A percentile compares a stretch with the other conserved stretches of the same genome.
phyloP scores from a whole-genome alignment of 2,113 vertebrate species.

The Halichoeres trimaculatus region DNA sequence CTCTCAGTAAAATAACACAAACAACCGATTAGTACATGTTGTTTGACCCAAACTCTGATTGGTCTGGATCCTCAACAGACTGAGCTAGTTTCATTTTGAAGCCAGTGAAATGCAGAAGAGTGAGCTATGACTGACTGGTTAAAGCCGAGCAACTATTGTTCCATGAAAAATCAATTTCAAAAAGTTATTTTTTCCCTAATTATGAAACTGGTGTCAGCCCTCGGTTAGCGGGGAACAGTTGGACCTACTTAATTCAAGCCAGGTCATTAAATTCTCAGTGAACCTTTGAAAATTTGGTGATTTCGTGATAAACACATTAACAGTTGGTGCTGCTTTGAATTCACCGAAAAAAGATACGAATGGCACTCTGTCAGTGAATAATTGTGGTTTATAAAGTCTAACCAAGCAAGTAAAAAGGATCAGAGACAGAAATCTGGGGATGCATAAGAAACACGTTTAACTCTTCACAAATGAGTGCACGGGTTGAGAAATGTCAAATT shows the following conservation, averaged over 20 bases:
- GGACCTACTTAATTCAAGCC: slow-evolving; percentile 40
- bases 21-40: too few relatives aligned
- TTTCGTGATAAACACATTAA: slow-evolving; percentile 21
- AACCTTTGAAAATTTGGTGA: slow-evolving; percentile 30
- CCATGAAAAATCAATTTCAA: slow-evolving; percentile 26
- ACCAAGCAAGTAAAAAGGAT: background rate
- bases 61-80: too few relatives aligned
- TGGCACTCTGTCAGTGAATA: background rate
- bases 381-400: slow-evolving; percentile 3
- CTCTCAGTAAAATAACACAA: too few relatives aligned
- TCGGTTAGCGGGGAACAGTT: slow-evolving; percentile 19
- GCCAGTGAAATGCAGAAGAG: background rate
- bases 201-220: slow-evolving; percentile 31
- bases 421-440: background rate
- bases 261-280: slow-evolving; percentile 54
- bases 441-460: background rate
- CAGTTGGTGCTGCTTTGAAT: slow-evolving; percentile 18
- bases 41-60: too few relatives aligned
- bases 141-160: slow-evolving; percentile 15
- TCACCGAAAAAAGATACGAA: background rate
- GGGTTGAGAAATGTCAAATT: slow-evolving; percentile 1
- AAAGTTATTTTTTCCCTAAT: slow-evolving; percentile 24
- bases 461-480: slow-evolving; percentile 5
- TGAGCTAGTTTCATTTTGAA: background rate
- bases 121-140: background rate